Conservation (phyloP, 2,888 invertebrate species). For the Drosophila histrio region DNA sequence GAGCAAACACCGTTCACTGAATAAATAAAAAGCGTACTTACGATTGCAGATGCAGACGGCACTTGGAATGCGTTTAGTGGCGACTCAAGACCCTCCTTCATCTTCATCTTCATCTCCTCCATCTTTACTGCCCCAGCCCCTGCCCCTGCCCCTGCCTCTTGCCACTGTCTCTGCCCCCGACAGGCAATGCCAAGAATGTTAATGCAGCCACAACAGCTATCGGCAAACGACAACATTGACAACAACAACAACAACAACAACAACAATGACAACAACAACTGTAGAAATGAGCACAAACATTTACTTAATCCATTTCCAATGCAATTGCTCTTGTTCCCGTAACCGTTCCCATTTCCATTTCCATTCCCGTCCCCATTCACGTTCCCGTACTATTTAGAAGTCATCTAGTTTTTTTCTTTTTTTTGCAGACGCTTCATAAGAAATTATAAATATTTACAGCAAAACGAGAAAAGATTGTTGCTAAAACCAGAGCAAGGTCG, state of each 20-base stretch:
- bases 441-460: not conserved
- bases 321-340: slow-evolving; percentile 61
- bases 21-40: slow-evolving; percentile 69
- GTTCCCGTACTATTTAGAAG: slow-evolving; percentile 41
- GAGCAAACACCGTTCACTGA: slow-evolving; percentile 73
- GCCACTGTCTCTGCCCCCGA: not conserved
- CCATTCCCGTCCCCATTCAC: slow-evolving; percentile 18
- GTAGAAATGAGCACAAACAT: slow-evolving; percentile 70
- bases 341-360: slow-evolving; percentile 5
- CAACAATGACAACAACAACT: slow-evolving; percentile 35
- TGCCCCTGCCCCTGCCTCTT: not conserved
- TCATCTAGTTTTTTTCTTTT: slow-evolving; percentile 13
- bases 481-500: slow-evolving; percentile 13
- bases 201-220: slow-evolving; percentile 67
- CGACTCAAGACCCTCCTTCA: slow-evolving; percentile 23
- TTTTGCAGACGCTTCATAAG: not conserved
- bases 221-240: slow-evolving; percentile 28
- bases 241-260: slow-evolving; percentile 25
- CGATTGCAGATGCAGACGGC: slow-evolving; percentile 66
- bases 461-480: slow-evolving; percentile 2
- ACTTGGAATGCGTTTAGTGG: slow-evolving; percentile 73
- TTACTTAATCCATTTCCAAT: slow-evolving; percentile 79
- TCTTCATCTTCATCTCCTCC: too few relatives aligned
- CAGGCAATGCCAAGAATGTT: slow-evolving; percentile 74
- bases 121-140: not conserved